Evolutionary conservation across 2,888 invertebrate species (phyloP).

Genomic region (Pterobdella sp.): DNA sequence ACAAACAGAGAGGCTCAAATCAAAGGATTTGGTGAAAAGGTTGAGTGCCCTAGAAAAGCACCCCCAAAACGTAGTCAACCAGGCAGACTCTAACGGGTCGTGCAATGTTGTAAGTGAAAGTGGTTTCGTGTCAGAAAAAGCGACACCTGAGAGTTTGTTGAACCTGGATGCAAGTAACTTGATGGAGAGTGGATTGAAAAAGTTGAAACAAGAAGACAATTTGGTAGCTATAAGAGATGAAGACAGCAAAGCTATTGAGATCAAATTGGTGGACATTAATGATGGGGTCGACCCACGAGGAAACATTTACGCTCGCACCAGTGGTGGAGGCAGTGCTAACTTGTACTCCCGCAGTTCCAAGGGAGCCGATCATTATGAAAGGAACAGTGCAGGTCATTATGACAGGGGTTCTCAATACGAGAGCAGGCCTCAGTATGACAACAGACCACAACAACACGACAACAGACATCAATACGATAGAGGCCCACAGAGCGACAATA

Average conservation of each 20-base stretch:
- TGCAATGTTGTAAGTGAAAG: constrained; percentile 19
- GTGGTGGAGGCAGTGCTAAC: too few relatives aligned
- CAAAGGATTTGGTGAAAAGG: constrained; percentile 25
- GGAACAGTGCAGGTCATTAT: too few relatives aligned
- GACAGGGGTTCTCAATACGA: too few relatives aligned
- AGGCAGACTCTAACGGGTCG: not conserved
- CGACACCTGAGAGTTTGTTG: constrained; percentile 25
- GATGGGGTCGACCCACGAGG: constrained; percentile 12
- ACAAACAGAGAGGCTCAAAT: constrained; percentile 19
- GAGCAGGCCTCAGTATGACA: too few relatives aligned
- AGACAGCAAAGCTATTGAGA: constrained; percentile 20
- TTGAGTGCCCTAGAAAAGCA: constrained; percentile 25
- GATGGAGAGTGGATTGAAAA: constrained; percentile 1
- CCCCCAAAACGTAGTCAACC: constrained; percentile 15
- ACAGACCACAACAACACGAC: too few relatives aligned
- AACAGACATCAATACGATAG: too few relatives aligned
- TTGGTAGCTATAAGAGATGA: constrained; percentile 25
- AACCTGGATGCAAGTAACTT: constrained; percentile 18
- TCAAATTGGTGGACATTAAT: constrained; percentile 23
- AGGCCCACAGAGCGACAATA: too few relatives aligned
- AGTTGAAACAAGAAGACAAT: constrained; percentile 7
- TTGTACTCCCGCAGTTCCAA: too few relatives aligned
- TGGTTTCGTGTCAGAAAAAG: constrained; percentile 27
- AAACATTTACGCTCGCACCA: too few relatives aligned
- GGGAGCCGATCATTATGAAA: too few relatives aligned